Percentiles rank a stretch among this genome's conserved stretches.
phyloP scores from a whole-genome alignment of 2,113 vertebrate genomes.

The Passer montanus region DNA sequence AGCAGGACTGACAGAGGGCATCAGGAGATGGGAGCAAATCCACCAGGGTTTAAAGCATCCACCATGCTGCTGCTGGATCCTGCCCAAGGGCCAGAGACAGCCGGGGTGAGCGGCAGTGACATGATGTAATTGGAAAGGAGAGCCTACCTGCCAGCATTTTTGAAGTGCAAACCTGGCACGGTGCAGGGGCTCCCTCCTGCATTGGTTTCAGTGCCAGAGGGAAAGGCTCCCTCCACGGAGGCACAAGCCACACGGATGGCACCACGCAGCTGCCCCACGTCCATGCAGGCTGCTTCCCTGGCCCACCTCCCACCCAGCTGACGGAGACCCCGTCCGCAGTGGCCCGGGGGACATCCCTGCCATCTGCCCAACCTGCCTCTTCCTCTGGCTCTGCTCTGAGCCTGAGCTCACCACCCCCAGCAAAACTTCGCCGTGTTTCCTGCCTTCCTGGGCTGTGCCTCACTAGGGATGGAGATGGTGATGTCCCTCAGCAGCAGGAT shows the following conservation, averaged over 20 bases:
- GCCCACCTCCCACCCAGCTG: constrained; percentile 29
- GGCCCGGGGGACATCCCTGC: not conserved
- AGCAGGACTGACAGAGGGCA: constrained; percentile 3
- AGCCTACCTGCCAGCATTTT: constrained; percentile 42
- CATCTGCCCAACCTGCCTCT: constrained; percentile 8
- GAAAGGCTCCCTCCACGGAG: not conserved
- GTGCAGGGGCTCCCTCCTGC: constrained; percentile 25
- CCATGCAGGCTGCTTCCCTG: constrained; percentile 20
- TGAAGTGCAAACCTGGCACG: not conserved
- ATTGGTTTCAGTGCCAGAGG: constrained; percentile 29
- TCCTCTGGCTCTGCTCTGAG: not conserved
- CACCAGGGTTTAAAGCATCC: constrained; percentile 35
- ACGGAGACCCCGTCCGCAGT: accelerated
- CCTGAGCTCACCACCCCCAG: not conserved
- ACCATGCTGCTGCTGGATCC: not conserved
- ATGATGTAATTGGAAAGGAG: constrained; percentile 31
- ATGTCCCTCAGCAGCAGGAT: not conserved
- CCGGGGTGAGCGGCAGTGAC: not conserved
- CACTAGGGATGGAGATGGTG: not conserved
- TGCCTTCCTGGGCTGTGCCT: not conserved
- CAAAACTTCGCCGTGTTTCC: not conserved
- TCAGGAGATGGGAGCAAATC: not conserved
- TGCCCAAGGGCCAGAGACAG: not conserved
- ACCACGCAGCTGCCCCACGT: not conserved
- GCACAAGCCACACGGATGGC: not conserved